Evolutionary conservation across 2,113 vertebrate genomes (phyloP), one percentile per base, ranked within the genome.

Genomic region (Nycticorax nycticorax): DNA sequence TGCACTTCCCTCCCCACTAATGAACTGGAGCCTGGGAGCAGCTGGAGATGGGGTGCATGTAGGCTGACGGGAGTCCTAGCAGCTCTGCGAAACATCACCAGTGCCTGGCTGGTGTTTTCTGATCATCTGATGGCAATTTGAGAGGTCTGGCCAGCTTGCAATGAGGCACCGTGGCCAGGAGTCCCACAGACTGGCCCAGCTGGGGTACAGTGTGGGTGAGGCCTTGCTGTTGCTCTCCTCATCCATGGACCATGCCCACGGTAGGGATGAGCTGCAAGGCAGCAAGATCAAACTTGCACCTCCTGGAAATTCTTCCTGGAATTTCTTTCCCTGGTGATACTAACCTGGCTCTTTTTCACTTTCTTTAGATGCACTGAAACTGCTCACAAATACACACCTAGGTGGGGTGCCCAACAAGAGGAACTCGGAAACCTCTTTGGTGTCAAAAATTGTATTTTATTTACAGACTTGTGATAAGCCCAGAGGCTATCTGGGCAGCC

Each of bases 371-470:
- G n/a, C 50, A 47, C 15, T 62, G 67, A 79, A 86, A 67, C 45
- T 66, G 18, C 16, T 93, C 59, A 39, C 37, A 83, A 84, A 62
- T n/a, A 62, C 21, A 32, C 30, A 77, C 57, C 26, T 89, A 77
- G 68, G 91, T 85, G 35, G 33, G 3, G 24, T 78, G 48, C 43
- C 52, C 43, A 75, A 13, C 14, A 39, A 81, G 10, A 89, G 43
- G 48, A 92, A 79, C 62, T 56, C 53, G 92, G 93, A 95, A 96
- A 75, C 80, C 73, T 91, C 80, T 96, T 94, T 95, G 76, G 81
- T 92, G 69, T 52, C 55, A 43, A 89, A 87, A 91, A 43, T 56
- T 94, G 30, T 95, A 24, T 84, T 92, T 91, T 94, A 57, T 89
- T 87, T 84, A 68, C 85, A 56, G 6, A 28, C 68, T 81, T 79